phyloP scores from a whole-genome alignment of 2,888 invertebrate species.

The Tenthredo livida region DNA sequence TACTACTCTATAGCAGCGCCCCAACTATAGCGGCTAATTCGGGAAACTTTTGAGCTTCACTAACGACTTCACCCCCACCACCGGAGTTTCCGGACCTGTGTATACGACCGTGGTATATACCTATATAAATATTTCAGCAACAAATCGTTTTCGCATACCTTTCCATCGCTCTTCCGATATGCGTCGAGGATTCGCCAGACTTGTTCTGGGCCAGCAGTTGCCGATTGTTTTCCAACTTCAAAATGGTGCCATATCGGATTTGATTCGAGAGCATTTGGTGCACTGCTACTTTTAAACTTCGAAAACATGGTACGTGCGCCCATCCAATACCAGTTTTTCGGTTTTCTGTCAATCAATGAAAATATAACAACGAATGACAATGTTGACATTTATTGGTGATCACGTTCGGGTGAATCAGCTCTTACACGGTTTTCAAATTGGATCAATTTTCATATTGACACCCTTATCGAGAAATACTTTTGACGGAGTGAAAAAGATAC shows the following conservation, averaged over 20 bases:
- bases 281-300: slow-evolving; percentile 84
- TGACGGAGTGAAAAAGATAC: not conserved
- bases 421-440: not conserved
- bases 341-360: slow-evolving; percentile 49
- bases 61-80: no score
- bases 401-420: not conserved
- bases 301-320: slow-evolving; percentile 83
- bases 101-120: no score
- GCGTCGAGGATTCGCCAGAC: slow-evolving; percentile 96
- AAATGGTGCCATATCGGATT: slow-evolving; percentile 94
- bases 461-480: not conserved
- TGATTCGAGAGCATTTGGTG: slow-evolving; percentile 81
- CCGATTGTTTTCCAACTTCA: slow-evolving; percentile 91
- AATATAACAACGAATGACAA: slow-evolving; percentile 27
- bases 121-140: not conserved
- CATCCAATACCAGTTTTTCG: slow-evolving; percentile 55
- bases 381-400: slow-evolving; percentile 14
- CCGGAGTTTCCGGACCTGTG: no score
- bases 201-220: slow-evolving; percentile 91
- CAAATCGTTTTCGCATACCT: slow-evolving; percentile 82
- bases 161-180: slow-evolving; percentile 91
- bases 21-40: no score
- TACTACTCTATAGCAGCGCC: no score
- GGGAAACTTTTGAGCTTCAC: no score
- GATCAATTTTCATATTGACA: not conserved